Base-by-base conservation (phyloP, 2,113 vertebrate genomes). In the Psammodynastes pulverulentus region DNA sequence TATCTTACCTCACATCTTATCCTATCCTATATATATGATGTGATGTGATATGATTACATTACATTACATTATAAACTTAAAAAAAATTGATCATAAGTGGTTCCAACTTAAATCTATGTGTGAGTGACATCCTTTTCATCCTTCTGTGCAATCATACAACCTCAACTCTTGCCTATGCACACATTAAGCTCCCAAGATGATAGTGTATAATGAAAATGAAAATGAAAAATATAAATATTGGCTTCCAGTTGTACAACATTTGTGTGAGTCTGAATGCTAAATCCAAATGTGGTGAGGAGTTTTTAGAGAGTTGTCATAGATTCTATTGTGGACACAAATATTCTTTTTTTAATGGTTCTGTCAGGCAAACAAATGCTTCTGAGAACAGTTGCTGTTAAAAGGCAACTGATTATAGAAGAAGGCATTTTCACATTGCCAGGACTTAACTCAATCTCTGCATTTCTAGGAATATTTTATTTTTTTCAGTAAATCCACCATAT, bases 401-500 rank as follows among this genome's bases (percentile, higher is more conserved):
- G 23, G 23, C 24, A 91, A 93, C 29, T 53, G 94, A 89, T 88
- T 90, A 92, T 91, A 87, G 58, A 92, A 84, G 79, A 92, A 94
- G 43, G 95, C n/a, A 86, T 94, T 96, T 96, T 93, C 56, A 86
- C 53, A 92, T 62, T 79, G 9, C 53, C 95, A 96, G 94, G 89
- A 91, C 53, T 95, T 95, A 53, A 34, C 96, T 95, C 93, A 93
- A n/a, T 92, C 93, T 96, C 56, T 91, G 23, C 43, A 89, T 95
- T 95, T 96, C 91, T 84, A 93, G 92, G 58, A 91, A 94, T 94
- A 94, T 95, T 94, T 95, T 95, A 91, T 96, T 96, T 96, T 92
- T 43, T 92, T 46, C 91, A 93, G 92, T 92, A 94, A 95, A 92
- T 19, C 62, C 89, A 67, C 67, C 39, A 91, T 93, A 88, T 62